phyloP scores from a whole-genome alignment of 2,888 invertebrate species.

The Scaptodrosophila latifasciaeformis region DNA sequence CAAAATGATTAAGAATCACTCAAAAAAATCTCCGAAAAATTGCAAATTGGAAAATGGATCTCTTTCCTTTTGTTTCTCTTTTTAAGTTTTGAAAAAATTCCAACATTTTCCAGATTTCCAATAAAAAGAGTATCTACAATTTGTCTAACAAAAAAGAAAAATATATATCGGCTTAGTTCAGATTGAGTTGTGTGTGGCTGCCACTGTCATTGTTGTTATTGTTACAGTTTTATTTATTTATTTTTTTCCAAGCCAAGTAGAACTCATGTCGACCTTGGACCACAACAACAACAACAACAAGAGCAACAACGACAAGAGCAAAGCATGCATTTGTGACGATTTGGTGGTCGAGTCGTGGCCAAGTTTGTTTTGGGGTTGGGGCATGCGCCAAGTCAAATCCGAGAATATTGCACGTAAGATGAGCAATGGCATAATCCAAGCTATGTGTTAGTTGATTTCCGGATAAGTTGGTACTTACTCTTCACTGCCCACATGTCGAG shows the following conservation, averaged over 20 bases:
- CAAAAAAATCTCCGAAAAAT: no score
- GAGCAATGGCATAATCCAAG: not conserved
- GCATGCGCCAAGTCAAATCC: not conserved
- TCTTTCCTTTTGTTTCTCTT: no score
- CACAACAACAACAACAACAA: slow-evolving; percentile 15
- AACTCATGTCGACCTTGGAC: slow-evolving; percentile 64
- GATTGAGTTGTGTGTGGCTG: not conserved
- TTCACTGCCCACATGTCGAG: slow-evolving; percentile 73
- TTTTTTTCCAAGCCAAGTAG: slow-evolving; percentile 17
- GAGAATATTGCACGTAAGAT: not conserved
- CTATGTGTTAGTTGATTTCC: no score
- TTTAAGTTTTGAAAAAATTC: no score
- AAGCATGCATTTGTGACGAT: slow-evolving; percentile 51
- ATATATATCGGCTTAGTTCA: no score
- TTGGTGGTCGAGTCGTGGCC: slow-evolving; percentile 14
- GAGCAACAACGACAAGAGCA: slow-evolving; percentile 5
- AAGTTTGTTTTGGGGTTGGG: not conserved
- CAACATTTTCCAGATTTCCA: no score
- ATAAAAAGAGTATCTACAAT: no score
- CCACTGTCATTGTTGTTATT: slow-evolving; percentile 6
- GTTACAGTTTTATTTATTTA: slow-evolving; percentile 7
- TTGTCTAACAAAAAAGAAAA: no score
- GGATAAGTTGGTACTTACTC: slow-evolving; percentile 74
- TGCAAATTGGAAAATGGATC: no score
- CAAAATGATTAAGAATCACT: no score